Evolutionary conservation across 2,113 vertebrate genomes (phyloP), one percentile per base, ranked within the genome.

Genomic region (Cyrtonyx montezumae): DNA sequence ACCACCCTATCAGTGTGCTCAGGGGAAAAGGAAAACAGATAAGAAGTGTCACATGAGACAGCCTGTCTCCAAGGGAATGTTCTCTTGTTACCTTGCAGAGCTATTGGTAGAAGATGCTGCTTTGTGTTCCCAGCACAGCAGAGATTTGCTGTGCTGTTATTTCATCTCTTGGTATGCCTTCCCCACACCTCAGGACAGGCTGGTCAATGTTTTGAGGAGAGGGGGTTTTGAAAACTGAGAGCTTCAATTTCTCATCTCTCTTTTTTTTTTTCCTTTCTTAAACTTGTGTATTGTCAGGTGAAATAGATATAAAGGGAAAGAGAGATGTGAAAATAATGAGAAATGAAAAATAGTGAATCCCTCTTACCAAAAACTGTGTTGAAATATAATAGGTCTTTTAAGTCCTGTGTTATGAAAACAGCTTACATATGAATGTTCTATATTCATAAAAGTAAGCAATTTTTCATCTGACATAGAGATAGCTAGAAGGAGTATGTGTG

Each of bases 21-120:
- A 66, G 48, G 71, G 73, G 63, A 81, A 90, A 79, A 79, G 84
- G 74, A 95, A 92, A 19, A 90, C 7, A n/a, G 79, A 87, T 86
- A 88, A 95, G 84, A 55, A 93, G 28, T 26, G n/a, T 81, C 79
- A 90, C 42, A 59, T 0, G 1, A 71, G 70, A 90, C 66, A 75
- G 69, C 21, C 53, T 73, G 40, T 78, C 58, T 76, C 69, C 49
- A 48, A 78, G 36, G 36, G 36, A 83, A 48, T 48, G 51, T 3
- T 78, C 68, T 90, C 30, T 61, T 77, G 36, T 91, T 79, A 86
- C 53, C 26, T 58, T 61, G 36, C 68, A 71, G 30, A 83, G 18
- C 34, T 78, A 43, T 2, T 34, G 40, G 32, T 59, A 79, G 18
- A 62, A 66, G 30, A 36, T 56, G 40, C 62, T 86, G 26, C 20